A percentile compares a stretch with the other conserved stretches of the same genome.
phyloP scores from a whole-genome alignment of 2,797 vertebrate genomes.

The Iguana delicatissima region DNA sequence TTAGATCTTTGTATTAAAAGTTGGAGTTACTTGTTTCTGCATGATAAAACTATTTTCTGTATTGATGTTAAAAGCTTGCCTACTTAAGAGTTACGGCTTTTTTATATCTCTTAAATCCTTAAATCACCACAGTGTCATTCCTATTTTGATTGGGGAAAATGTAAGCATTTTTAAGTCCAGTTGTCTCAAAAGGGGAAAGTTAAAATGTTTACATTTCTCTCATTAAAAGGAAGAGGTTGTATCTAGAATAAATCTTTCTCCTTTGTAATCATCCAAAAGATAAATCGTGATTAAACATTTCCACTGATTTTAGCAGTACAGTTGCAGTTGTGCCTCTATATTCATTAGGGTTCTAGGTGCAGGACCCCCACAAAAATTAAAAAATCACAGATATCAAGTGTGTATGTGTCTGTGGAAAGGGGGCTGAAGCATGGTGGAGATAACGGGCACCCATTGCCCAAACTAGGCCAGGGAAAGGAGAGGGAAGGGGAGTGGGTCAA shows the following conservation, averaged over 20 bases:
- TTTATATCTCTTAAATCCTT: background rate
- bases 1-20: slow-evolving; percentile 34
- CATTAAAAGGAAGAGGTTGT: background rate
- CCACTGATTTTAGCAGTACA: background rate
- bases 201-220: background rate
- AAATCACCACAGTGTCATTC: background rate
- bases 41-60: background rate
- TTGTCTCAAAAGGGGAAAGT: background rate
- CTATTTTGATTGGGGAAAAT: background rate
- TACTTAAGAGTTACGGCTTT: background rate
- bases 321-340: too few species aligned
- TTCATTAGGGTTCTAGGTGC: too few species aligned
- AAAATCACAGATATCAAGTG: too few species aligned
- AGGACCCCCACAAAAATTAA: too few species aligned
- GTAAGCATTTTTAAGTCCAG: background rate
- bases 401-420: too few species aligned
- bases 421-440: too few species aligned
- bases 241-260: background rate
- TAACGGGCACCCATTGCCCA: too few species aligned
- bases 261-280: background rate
- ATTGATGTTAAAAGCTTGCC: background rate
- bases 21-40: slow-evolving; percentile 14
- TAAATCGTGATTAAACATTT: background rate
- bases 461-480: too few species aligned
- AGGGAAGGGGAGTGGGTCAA: too few species aligned